These are phyloP conservation scores for Ormia ochracea DNA, from an alignment of 2,888 invertebrate species.

Conservation along the genomic window DNA sequence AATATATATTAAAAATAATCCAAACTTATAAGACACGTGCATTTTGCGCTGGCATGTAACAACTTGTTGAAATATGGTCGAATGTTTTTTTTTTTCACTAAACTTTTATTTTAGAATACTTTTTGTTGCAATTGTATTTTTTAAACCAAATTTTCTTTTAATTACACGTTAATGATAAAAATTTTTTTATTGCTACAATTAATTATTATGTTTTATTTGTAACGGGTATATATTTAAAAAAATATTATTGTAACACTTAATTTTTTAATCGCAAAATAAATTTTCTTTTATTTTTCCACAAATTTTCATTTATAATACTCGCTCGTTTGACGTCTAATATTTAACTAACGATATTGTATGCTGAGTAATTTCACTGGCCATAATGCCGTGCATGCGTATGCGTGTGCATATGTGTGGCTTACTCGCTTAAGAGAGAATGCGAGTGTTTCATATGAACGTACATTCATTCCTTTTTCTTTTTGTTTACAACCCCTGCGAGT, in stretches of 20 bases:
- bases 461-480: neutral
- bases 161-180: slow-evolving; percentile 12
- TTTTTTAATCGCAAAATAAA: neutral
- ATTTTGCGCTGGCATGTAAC: slow-evolving; percentile 63
- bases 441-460: neutral
- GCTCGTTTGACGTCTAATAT: slow-evolving; percentile 39
- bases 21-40: slow-evolving; percentile 75
- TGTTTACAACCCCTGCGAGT: slow-evolving; percentile 38
- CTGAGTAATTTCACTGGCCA: slow-evolving; percentile 44
- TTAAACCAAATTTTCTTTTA: neutral
- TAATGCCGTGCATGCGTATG: neutral
- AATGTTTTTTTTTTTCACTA: slow-evolving; percentile 27
- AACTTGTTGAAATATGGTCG: slow-evolving; percentile 1
- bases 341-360: slow-evolving; percentile 48
- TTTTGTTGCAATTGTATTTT: slow-evolving; percentile 15
- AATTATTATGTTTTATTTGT: neutral
- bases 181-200: neutral
- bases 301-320: slow-evolving; percentile 21
- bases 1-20: slow-evolving; percentile 74
- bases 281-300: neutral
- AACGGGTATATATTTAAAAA: neutral
- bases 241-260: neutral
- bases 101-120: slow-evolving; percentile 45
- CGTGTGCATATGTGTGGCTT: neutral
- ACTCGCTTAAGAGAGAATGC: too few relatives aligned